phyloP scores from a whole-genome alignment of 2,888 invertebrate genomes.

The Sphaerophoria taeniata region DNA sequence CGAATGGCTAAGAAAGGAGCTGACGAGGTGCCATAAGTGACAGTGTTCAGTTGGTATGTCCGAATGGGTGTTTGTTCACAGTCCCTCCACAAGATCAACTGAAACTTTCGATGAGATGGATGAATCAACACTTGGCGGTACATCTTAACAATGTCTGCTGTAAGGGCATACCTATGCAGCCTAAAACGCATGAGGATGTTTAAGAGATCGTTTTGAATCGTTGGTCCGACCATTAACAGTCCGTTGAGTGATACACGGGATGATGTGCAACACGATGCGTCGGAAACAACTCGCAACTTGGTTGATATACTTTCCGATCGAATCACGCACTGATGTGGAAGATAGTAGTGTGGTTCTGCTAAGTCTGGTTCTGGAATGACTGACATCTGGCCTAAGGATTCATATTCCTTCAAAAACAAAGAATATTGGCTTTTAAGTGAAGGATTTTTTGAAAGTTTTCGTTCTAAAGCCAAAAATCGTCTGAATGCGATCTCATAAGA shows the following conservation, averaged over 20 bases:
- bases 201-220: not conserved
- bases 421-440: too few species aligned
- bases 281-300: not conserved
- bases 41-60: not conserved
- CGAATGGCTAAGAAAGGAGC: constrained; percentile 3
- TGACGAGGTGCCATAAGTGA: not conserved
- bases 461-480: constrained; percentile 22
- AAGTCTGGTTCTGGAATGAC: not conserved
- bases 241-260: not conserved
- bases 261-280: not conserved
- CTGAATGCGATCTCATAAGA: constrained; percentile 48
- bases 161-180: not conserved
- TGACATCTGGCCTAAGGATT: not conserved
- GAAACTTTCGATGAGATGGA: not conserved
- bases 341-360: not conserved
- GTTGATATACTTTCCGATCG: not conserved
- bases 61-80: too few species aligned
- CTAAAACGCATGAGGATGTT: not conserved
- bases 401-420: not conserved
- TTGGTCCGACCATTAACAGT: not conserved
- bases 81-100: not conserved
- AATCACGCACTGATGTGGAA: not conserved
- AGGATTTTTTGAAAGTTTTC: too few species aligned
- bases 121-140: not conserved
- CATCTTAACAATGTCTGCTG: not conserved